Evolutionary conservation across 2,113 vertebrate genomes (phyloP), one percentile per base, ranked within the genome.

Genomic region (Crotalus horridus): DNA sequence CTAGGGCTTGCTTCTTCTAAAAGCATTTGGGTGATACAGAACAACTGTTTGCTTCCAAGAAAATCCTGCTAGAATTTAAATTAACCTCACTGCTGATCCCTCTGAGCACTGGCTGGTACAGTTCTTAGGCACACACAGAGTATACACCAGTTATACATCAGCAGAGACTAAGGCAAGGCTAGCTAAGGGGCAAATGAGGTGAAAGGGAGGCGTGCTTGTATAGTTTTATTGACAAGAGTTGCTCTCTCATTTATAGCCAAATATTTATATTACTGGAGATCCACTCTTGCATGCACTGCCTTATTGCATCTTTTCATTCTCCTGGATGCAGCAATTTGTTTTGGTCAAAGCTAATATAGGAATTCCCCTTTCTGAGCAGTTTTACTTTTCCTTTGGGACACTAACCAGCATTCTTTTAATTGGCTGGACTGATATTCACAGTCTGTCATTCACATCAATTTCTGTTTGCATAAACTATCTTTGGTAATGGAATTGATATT

Each of bases 1-100:
- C 88, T 26, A 51, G 6, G 48, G 51, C 26, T 21, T 53, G 39
- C 64, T 93, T 90, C 90, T 93, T 91, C 90, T 91, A 33, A 90
- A 92, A 85, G 55, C 61, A 4, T 61, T 85, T 89, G 88, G 74
- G 54, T 89, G 55, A 94, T 6, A 54, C 20, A 89, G 33, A 91
- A 54, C 24, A 89, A 85, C 6, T 87, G 12, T 58, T n/a, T 5
- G 23, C 88, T 6, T 29, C 54, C 58, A 51, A 81, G 61, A 55
- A 87, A 92, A 74, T 20, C 17, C 6, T 17, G 56, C 39, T 13
- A 89, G 90, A 58, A 92, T 17, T n/a, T n/a, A 92, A 92, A 51
- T 11, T 86, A 56, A 4, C 93, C 90, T 48, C 20, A 6, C 10
- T 56, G 58, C 2, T 58, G 61, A 6, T 69, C 64, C 48, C 90